Conservation (phyloP, 1,140 invertebrate genomes). For the Meloidogyne floridensis region DNA sequence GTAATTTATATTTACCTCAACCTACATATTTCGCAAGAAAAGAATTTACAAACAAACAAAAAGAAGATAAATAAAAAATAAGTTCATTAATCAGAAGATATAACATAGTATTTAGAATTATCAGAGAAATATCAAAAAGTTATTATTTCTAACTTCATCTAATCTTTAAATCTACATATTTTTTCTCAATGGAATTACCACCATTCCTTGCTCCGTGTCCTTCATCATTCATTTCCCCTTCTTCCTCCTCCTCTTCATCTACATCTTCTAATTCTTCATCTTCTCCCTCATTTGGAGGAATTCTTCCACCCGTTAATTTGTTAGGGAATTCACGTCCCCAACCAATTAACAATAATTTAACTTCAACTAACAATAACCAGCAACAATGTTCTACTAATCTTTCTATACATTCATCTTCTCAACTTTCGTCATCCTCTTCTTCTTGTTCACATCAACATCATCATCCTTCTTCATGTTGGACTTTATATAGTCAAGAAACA, state of each 20-base stretch:
- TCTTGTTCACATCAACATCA: neutral
- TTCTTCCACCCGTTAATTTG: constrained; percentile 8
- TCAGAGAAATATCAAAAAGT: no score
- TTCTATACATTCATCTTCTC: neutral
- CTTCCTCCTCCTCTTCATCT: constrained; percentile 5
- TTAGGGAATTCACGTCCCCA: neutral
- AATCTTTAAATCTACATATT: neutral
- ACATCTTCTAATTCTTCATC: neutral
- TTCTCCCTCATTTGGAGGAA: neutral
- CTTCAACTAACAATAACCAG: constrained; percentile 1
- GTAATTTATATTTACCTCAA: no score
- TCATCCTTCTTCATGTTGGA: neutral
- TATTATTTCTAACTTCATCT: neutral
- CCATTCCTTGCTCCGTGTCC: constrained; percentile 28
- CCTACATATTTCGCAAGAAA: no score
- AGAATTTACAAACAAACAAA: neutral
- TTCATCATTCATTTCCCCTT: constrained; percentile 9
- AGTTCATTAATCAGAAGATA: neutral
- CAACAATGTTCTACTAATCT: neutral
- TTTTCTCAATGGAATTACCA: constrained; percentile 30
- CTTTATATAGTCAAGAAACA: constrained; percentile 7
- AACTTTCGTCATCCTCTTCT: neutral
- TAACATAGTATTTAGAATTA: neutral
- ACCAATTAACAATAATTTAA: constrained; percentile 21
- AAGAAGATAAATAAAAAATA: neutral